Percentiles rank a stretch among this genome's conserved stretches.
phyloP scores from a whole-genome alignment of 2,113 vertebrate species.

The Bucco capensis region DNA sequence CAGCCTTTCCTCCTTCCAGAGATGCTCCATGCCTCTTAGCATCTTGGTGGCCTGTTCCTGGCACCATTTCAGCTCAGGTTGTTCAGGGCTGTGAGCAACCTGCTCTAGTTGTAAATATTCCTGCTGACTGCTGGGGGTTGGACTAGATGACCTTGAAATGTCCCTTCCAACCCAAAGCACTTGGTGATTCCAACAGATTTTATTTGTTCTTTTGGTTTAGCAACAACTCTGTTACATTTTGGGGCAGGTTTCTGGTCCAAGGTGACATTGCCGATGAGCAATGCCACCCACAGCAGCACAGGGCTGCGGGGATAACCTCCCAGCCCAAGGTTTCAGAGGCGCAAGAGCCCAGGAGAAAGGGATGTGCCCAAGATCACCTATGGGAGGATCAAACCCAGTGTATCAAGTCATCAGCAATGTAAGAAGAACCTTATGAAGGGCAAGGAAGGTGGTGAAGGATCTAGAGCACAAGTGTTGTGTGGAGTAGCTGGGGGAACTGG shows the following conservation, averaged over 20 bases:
- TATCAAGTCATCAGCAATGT: conserved; percentile 17
- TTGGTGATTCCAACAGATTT: background rate
- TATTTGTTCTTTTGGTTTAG: background rate
- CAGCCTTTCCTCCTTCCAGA: no score
- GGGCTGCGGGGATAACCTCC: background rate
- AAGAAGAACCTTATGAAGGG: conserved; percentile 30
- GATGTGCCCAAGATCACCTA: background rate
- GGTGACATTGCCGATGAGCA: background rate
- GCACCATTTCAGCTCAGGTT: background rate
- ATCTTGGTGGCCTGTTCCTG: background rate
- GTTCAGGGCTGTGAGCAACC: no score
- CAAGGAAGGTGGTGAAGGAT: no score
- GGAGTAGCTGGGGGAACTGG: no score
- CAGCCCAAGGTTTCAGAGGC: background rate
- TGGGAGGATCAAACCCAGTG: background rate
- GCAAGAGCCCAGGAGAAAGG: background rate
- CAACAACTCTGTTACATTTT: background rate
- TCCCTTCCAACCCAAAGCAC: background rate
- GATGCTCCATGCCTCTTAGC: no score
- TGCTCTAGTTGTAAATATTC: no score
- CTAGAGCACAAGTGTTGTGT: no score
- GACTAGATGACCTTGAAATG: no score
- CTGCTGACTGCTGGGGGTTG: no score
- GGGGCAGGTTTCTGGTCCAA: background rate
- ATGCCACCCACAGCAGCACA: fast-evolving